These are phyloP conservation scores for Eupithecia centaureata DNA, from an alignment of 2,888 invertebrate genomes.

Conservation along the genomic window DNA sequence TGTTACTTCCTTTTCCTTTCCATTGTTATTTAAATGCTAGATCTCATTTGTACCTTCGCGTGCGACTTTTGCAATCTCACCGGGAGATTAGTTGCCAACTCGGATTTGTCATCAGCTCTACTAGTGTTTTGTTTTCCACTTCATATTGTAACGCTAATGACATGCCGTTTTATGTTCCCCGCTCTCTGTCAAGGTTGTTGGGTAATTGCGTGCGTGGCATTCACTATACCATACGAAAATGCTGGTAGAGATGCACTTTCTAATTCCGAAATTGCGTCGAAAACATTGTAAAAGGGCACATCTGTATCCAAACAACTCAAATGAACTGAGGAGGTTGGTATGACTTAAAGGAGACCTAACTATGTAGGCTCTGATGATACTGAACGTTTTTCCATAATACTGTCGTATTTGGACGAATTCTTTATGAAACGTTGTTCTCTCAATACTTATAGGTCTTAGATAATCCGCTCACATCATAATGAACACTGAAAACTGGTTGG, in stretches of 20 bases:
- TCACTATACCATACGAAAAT: neutral
- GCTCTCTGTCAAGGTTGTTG: slow-evolving; percentile 19
- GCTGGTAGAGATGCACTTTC: neutral
- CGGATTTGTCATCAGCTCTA: slow-evolving; percentile 38
- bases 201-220: neutral
- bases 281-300: neutral
- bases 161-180: slow-evolving; percentile 15
- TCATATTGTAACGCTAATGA: slow-evolving; percentile 32
- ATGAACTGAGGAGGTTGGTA: neutral
- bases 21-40: neutral
- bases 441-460: too few species aligned
- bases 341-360: neutral
- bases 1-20: too few species aligned
- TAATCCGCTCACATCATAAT: too few species aligned
- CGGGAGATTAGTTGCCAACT: slow-evolving; percentile 36
- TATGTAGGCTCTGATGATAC: neutral
- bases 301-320: neutral
- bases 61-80: slow-evolving; percentile 21
- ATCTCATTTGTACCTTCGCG: neutral
- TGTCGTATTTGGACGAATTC: too few species aligned
- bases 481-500: too few species aligned
- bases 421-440: too few species aligned
- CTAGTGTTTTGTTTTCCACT: slow-evolving; percentile 29
- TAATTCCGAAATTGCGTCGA: neutral
- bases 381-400: too few species aligned